Evolutionary conservation across 2,113 vertebrate genomes (phyloP).

Genomic region (Centropus bengalensis): DNA sequence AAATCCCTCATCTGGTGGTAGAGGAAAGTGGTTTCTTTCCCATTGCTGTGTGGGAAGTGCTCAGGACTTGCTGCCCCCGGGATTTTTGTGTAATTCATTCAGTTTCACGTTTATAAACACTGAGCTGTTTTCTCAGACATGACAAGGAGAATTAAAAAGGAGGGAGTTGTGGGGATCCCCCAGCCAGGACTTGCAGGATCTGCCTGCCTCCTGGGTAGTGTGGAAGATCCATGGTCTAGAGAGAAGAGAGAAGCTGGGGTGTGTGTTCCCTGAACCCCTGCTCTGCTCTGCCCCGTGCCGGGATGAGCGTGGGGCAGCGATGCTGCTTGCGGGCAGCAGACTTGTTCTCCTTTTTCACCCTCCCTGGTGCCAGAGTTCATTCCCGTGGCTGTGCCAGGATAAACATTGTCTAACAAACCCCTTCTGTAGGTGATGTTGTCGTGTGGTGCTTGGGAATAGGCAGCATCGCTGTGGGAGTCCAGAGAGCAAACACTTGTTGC

Average conservation of each 20-base stretch:
- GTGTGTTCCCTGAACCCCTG: accelerated
- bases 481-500: background rate
- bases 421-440: background rate
- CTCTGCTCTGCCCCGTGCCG: background rate
- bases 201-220: background rate
- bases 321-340: background rate
- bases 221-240: background rate
- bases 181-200: background rate
- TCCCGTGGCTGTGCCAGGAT: accelerated
- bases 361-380: background rate
- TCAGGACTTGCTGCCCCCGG: background rate
- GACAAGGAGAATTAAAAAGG: background rate
- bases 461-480: background rate
- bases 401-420: background rate
- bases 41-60: accelerated
- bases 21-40: background rate
- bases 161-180: background rate
- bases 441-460: conserved; percentile 52
- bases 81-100: background rate
- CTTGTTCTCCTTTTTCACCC: background rate
- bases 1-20: background rate
- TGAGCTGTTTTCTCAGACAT: background rate
- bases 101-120: background rate
- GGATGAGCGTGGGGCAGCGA: accelerated
- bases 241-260: accelerated